These are phyloP conservation scores for Corynorhinus townsendii DNA, from an alignment of 2,113 vertebrate species.

Conservation along the genomic window DNA sequence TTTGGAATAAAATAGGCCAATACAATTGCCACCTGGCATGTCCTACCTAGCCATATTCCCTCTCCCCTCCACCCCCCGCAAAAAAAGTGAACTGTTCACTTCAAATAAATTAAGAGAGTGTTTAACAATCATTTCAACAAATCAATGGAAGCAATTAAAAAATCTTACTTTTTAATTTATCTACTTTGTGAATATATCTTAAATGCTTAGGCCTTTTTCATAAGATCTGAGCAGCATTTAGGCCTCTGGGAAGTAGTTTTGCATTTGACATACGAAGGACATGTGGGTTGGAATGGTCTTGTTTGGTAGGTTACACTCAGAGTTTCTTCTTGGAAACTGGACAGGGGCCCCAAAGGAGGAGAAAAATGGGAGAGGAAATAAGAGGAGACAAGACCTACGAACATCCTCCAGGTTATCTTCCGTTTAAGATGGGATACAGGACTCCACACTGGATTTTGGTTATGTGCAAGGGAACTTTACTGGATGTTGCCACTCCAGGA, in stretches of 20 bases:
- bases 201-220: neutral
- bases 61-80: no score
- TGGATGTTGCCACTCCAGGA: neutral
- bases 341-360: neutral
- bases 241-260: conserved; percentile 1
- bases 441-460: neutral
- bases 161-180: neutral
- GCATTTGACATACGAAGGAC: neutral
- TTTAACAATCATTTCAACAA: conserved; percentile 12
- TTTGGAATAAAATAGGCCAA: conserved; percentile 6
- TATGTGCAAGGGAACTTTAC: neutral
- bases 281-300: neutral
- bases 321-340: neutral
- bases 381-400: neutral
- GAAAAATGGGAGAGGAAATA: neutral
- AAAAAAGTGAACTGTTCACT: neutral
- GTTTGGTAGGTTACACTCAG: neutral
- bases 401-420: neutral
- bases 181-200: neutral
- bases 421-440: neutral
- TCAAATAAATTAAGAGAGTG: neutral
- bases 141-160: neutral
- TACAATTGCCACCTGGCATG: neutral
- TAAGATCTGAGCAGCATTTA: neutral
- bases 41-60: neutral